Percentiles rank a stretch among this genome's conserved stretches.
Conservation (phyloP, 2,113 vertebrate species). For the Catagonus wagneri region DNA sequence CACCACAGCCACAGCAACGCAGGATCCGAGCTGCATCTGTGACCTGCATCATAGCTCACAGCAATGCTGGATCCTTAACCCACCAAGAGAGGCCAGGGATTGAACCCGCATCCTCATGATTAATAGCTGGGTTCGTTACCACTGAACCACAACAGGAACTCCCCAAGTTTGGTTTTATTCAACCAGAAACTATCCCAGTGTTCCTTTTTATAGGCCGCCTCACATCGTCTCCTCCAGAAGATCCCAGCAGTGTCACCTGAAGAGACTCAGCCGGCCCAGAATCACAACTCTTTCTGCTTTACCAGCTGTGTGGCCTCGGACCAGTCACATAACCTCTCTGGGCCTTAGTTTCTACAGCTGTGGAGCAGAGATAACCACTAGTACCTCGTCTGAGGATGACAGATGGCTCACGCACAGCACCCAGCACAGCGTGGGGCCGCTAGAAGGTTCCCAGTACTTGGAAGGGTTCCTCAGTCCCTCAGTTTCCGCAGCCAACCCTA, state of each 20-base stretch:
- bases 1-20: too few species aligned
- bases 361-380: neutral
- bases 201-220: neutral
- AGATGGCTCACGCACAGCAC: neutral
- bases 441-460: neutral
- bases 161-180: neutral
- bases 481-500: neutral
- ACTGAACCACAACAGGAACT: too few species aligned
- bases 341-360: neutral
- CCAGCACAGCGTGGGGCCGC: neutral
- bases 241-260: neutral
- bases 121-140: too few species aligned
- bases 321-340: neutral
- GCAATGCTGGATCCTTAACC: too few species aligned
- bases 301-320: neutral
- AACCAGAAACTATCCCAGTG: neutral
- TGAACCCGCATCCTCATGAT: too few species aligned
- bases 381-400: neutral
- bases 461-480: neutral
- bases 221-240: neutral
- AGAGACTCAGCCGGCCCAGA: neutral
- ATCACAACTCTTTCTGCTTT: neutral
- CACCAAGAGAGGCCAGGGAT: too few species aligned
- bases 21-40: too few species aligned
- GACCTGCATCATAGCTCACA: too few species aligned